Conservation (phyloP, 2,113 vertebrate species). For the Aphelocoma coerulescens region DNA sequence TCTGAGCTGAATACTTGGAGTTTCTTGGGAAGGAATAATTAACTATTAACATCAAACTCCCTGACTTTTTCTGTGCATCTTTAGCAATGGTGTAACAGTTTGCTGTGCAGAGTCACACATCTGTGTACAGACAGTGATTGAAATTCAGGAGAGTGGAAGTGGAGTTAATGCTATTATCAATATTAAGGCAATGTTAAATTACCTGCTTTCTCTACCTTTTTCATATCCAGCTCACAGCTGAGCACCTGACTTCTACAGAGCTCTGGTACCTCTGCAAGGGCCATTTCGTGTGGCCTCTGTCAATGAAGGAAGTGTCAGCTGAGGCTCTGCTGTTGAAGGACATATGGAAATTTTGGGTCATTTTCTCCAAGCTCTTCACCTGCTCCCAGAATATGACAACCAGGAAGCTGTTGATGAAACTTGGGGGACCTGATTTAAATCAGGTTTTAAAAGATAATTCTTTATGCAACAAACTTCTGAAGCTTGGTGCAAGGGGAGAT, state of each 20-base stretch:
- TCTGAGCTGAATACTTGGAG: neutral
- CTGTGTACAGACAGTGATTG: neutral
- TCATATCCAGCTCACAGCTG: neutral
- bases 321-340: neutral
- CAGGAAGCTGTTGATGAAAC: neutral
- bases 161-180: neutral
- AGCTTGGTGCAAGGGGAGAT: neutral
- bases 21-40: neutral
- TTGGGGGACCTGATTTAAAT: neutral
- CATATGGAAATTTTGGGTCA: neutral
- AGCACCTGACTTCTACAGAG: neutral
- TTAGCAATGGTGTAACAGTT: neutral
- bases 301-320: neutral
- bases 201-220: neutral
- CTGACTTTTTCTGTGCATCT: neutral
- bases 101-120: neutral
- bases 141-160: neutral
- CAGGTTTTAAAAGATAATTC: neutral
- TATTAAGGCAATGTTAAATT: neutral
- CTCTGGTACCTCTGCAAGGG: neutral
- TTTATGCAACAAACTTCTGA: neutral
- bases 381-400: neutral
- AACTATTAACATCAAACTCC: neutral
- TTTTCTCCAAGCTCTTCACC: neutral
- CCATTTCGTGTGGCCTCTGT: neutral